These are phyloP conservation scores for Physocephala rufipes DNA, from an alignment of 2,888 invertebrate species.

Conservation along the genomic window DNA sequence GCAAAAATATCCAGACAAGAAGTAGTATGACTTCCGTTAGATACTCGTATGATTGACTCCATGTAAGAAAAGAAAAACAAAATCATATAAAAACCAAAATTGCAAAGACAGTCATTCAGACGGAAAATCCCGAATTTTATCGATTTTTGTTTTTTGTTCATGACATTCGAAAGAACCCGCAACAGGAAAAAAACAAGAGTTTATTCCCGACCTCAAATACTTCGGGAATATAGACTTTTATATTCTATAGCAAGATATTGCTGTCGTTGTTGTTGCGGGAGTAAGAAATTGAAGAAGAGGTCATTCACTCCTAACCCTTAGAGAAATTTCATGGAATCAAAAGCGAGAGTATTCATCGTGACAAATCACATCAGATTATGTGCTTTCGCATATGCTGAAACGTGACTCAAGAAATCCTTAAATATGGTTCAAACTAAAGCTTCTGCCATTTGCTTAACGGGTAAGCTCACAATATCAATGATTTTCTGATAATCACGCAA, in stretches of 20 bases:
- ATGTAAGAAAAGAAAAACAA: background rate
- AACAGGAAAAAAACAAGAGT: background rate
- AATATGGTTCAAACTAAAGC: too few relatives aligned
- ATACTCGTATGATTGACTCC: conserved; percentile 11
- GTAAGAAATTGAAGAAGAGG: too few relatives aligned
- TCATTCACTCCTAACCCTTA: background rate
- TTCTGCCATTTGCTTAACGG: background rate
- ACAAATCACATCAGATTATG: conserved; percentile 25
- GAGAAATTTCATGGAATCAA: background rate
- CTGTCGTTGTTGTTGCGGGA: background rate
- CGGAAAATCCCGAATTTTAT: too few relatives aligned
- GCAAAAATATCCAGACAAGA: background rate
- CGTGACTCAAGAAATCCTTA: background rate
- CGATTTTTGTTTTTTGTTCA: too few relatives aligned
- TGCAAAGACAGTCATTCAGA: too few relatives aligned
- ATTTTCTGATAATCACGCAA: too few relatives aligned
- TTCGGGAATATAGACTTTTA: background rate
- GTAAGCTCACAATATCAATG: background rate
- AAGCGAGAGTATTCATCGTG: conserved; percentile 14
- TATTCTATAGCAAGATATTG: background rate
- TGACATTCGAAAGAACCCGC: background rate
- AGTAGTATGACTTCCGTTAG: conserved; percentile 13
- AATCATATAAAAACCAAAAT: too few relatives aligned
- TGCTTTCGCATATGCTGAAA: background rate
- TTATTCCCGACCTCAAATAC: background rate